Base-by-base conservation (phyloP, 2,888 invertebrate species). In the Ernsta delagoae region DNA sequence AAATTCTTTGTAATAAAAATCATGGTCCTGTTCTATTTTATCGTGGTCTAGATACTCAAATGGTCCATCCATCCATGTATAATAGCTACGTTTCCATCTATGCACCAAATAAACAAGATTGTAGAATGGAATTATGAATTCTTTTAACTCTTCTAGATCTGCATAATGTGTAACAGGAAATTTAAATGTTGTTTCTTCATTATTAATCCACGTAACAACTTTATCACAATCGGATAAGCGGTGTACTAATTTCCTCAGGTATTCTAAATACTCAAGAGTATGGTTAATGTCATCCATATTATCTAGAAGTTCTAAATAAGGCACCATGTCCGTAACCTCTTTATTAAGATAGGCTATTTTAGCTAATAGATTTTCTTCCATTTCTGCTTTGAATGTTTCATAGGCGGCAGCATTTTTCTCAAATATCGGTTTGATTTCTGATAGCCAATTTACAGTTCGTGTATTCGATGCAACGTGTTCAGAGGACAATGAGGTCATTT, bases 21-120 rank as follows among this genome's bases (percentile, higher is more conserved):
- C 97, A 0, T 97, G 96, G 73, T 96, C 96, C 68, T 90, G 91
- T 85, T 98, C 98, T 65, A 98, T 97, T 75, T 95, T 93, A 67
- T 95, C 93, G 5, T 96, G 96, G 78, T 97, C 96, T 73, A 98
- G 92, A 81, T 97, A 97, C 83, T 98, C 96, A 86, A 99, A 99
- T 1, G 97, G 96, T 0, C 99, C 99, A 84, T 98, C 97, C 94
- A 98, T 95, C 97, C 98, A 99, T 7, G 97, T 97, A 77, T 95
- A 96, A 79, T 96, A 96, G 77, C 96, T 96, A 63, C 97, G 95
- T 83, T 96, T 95, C 97, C 98, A 98, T 80, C 95, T 80, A 75
- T 92, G 90, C 34, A 89, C 89, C 59, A 92, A 92, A 88, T 96
- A 97, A 75, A 98, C 90, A 3, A 97, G 88, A 50, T 88, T 93